Evolutionary conservation across 2,888 invertebrate genomes (phyloP).

Genomic region (Muschampia plurimacula): DNA sequence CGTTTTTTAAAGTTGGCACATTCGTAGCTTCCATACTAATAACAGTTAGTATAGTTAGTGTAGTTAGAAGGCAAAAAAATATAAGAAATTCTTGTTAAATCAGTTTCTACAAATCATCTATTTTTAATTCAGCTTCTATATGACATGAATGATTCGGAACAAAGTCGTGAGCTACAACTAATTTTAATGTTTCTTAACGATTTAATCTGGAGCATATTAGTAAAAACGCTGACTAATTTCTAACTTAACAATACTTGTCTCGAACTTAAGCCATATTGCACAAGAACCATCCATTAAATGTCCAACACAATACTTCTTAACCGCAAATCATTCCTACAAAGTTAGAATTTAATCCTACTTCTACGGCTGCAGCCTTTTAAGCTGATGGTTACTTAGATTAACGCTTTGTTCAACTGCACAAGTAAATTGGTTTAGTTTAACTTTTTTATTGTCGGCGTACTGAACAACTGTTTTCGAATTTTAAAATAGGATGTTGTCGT

Average conservation of each 20-base stretch:
- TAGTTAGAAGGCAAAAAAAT: neutral
- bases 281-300: constrained; percentile 24
- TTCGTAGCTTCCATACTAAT: neutral
- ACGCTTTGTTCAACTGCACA: neutral
- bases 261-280: constrained; percentile 15
- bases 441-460: constrained; percentile 1
- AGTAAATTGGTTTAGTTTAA: constrained; percentile 9
- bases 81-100: neutral
- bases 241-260: constrained; percentile 14
- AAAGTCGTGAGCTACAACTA: neutral
- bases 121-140: neutral
- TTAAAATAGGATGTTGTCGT: neutral
- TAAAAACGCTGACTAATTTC: constrained; percentile 31
- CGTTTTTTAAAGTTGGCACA: neutral
- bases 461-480: constrained; percentile 9
- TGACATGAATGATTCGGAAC: neutral
- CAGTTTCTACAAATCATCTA: neutral
- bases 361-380: neutral
- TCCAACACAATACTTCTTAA: constrained; percentile 18
- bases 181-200: neutral
- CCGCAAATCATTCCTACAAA: constrained; percentile 25
- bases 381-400: neutral
- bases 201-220: constrained; percentile 13
- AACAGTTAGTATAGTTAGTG: neutral
- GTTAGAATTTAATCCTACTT: neutral